phyloP scores from a whole-genome alignment of 2,888 invertebrate species.

The Rapana venosa region DNA sequence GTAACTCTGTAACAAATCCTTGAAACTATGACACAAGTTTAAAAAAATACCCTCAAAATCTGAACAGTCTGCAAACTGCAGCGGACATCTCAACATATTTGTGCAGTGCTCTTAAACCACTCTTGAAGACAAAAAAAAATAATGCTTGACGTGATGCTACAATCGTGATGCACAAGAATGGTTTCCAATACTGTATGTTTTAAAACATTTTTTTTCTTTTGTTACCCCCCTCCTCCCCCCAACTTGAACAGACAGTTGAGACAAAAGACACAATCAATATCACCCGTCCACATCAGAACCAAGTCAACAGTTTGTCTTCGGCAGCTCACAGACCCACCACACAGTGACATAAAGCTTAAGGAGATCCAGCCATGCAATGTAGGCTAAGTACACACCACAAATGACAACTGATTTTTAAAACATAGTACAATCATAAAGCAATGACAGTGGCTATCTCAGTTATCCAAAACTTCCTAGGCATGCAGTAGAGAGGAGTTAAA shows the following conservation, averaged over 20 bases:
- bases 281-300: neutral
- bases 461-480: too few relatives aligned
- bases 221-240: too few relatives aligned
- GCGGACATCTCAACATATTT: neutral
- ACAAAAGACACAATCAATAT: neutral
- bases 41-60: neutral
- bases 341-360: neutral
- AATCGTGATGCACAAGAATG: neutral
- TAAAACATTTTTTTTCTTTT: neutral
- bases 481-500: too few relatives aligned
- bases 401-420: neutral
- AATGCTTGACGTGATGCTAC: neutral
- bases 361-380: conserved; percentile 6
- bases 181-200: conserved; percentile 13
- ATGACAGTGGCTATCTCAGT: too few relatives aligned
- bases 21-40: too few relatives aligned
- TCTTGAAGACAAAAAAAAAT: neutral
- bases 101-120: neutral
- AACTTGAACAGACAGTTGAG: too few relatives aligned
- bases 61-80: neutral
- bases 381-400: conserved; percentile 1
- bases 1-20: too few relatives aligned
- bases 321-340: neutral
- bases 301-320: neutral
- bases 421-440: too few relatives aligned